Evolutionary conservation across 1,140 invertebrate species (phyloP), one percentile per base, ranked within the genome.

Genomic region (Anastrepha obliqua): DNA sequence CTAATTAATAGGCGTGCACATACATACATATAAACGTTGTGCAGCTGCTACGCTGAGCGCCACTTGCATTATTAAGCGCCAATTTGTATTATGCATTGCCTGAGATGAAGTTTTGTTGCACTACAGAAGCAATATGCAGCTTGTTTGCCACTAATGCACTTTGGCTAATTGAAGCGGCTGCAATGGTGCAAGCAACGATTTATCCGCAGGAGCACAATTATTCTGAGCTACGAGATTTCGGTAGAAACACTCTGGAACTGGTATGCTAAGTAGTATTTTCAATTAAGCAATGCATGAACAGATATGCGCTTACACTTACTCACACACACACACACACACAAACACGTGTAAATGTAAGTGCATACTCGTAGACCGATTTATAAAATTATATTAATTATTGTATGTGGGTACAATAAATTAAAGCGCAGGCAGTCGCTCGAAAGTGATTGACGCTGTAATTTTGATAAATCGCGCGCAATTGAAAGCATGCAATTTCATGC

Each of bases 61-160:
- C 51, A 20, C 7, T 58, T 81, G 74, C 74, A 81, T 81, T 81
- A 81, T 81, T 81, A 74, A 81, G 47, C 47, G 8, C n/a, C 74
- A 58, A 81, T 81, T 81, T 58, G 47, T 55, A 55, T 55, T 55
- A 9, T 74, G 39, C 17, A 13, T 3, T 3, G 74, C 42, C 74
- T 42, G n/a, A 81, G 74, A 42, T 15, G 44, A 13, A 81, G 9
- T 8, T 62, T 13, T 62, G n/a, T 62, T 5, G 13, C 8, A 55
- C 17, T 58, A 47, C 9, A 55, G 8, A 11, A n/a, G n/a, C n/a
- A 81, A 81, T 55, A 81, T 47, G 39, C 74, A 81, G 7, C 17
- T 29, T 58, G 47, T 13, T 29, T 55, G 47, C 74, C 74, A 29
- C 74, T 20, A 81, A 81, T 81, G 47, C 47, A 55, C 74, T 81